Evolutionary conservation across 2,888 invertebrate species (phyloP).

Genomic region (Lithosia quadra): DNA sequence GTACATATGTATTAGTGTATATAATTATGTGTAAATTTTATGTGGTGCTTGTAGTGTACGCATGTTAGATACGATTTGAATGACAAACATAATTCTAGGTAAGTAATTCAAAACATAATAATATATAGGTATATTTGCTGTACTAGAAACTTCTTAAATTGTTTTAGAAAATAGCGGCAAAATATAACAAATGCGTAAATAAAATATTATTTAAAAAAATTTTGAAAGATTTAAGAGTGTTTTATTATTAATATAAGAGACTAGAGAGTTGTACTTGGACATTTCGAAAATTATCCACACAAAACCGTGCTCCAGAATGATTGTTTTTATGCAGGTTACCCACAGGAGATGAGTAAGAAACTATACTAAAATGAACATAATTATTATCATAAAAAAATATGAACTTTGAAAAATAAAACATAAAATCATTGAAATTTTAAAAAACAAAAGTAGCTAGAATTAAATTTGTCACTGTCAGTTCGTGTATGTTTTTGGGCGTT

Average conservation of each 20-base stretch:
- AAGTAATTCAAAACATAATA: neutral
- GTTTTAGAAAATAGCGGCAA: neutral
- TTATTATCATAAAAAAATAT: neutral
- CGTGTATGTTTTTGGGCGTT: slow-evolving; percentile 28
- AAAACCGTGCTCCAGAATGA: too few relatives aligned
- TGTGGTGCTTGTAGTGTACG: neutral
- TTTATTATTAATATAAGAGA: neutral
- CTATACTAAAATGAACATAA: too few relatives aligned
- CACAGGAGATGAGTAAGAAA: too few relatives aligned
- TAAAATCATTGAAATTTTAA: too few relatives aligned
- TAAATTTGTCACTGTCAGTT: slow-evolving; percentile 29
- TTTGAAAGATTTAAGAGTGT: neutral
- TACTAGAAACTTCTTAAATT: neutral
- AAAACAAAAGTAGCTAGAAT: slow-evolving; percentile 17
- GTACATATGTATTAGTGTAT: neutral
- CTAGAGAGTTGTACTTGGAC: too few relatives aligned
- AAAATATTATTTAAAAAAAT: neutral
- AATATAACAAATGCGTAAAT: too few relatives aligned
- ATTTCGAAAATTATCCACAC: too few relatives aligned
- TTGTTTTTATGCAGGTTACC: too few relatives aligned
- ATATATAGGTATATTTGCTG: too few relatives aligned
- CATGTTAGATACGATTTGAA: neutral
- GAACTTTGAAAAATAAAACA: too few relatives aligned
- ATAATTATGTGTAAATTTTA: neutral
- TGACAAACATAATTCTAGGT: slow-evolving; percentile 22